phyloP scores from a whole-genome alignment of 2,113 vertebrate genomes.

The Callocephalon fimbriatum region DNA sequence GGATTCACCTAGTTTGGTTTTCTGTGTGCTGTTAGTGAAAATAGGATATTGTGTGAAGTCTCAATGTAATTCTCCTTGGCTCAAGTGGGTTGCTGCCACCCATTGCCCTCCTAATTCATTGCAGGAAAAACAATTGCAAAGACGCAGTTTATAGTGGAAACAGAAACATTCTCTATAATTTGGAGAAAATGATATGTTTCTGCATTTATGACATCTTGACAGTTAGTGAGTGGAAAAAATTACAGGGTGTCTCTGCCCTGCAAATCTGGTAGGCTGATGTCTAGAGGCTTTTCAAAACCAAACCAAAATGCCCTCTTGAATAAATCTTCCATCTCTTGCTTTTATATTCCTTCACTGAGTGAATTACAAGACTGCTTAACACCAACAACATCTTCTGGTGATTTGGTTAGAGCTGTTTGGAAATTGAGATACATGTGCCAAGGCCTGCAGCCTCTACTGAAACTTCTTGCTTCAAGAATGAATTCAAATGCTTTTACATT shows the following conservation, averaged over 20 bases:
- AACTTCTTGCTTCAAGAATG: neutral
- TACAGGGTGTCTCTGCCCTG: constrained; percentile 21
- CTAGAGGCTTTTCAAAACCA: neutral
- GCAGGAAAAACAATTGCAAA: constrained; percentile 37
- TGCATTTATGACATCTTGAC: constrained; percentile 37
- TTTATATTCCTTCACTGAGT: neutral
- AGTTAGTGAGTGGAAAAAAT: constrained; percentile 37
- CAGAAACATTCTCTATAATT: constrained; percentile 44
- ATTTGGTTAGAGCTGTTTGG: neutral
- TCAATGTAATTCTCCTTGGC: neutral
- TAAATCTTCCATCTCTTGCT: neutral
- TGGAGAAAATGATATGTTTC: constrained; percentile 52
- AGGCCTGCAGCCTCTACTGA: neutral
- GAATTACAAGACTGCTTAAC: neutral
- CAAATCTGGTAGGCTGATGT: constrained; percentile 13
- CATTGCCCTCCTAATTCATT: constrained; percentile 60
- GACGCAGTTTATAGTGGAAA: constrained; percentile 32
- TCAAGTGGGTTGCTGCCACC: constrained; percentile 49
- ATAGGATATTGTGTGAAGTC: constrained; percentile 41
- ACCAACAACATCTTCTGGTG: neutral
- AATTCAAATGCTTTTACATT: neutral
- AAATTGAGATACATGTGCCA: neutral
- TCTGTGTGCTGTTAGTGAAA: constrained; percentile 13
- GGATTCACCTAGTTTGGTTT: constrained; percentile 45
- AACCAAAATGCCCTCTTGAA: neutral